Evolutionary conservation across 2,888 invertebrate genomes (phyloP), one percentile per base, ranked within the genome.

Genomic region (Phasia obesa): DNA sequence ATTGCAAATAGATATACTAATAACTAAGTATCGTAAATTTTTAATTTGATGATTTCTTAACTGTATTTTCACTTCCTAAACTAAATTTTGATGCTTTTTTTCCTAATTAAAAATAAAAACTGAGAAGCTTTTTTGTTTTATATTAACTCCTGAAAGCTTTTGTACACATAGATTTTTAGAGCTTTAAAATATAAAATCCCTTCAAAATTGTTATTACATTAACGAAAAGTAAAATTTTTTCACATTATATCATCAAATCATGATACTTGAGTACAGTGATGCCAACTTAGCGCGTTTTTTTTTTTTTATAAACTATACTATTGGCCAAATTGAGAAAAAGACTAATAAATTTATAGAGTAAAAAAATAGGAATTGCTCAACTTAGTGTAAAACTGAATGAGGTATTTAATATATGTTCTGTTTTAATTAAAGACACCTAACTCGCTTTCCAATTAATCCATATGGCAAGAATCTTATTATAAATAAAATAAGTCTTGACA

Each of bases 141-240:
- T 53, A 2, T 74, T 55, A 1, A 51, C 11, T 44, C 44, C 19
- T 67, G 17, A 27, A 67, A 76, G 77, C 80, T 76, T 78, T 73
- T 81, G 84, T 84, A 84, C 78, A 84, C 81, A 78, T 79, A 53
- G 69, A 65, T 84, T 73, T n/a, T 77, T 82, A 69, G 71, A 71
- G 62, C 49, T 71, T 27, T 31, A 42, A 42, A 55, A 21, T 17
- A 42, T 17, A 38, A 57, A 73, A 27, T 57, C 31, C 25, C 4
- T 31, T 47, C 35, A 65, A 70, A 35, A 23, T 2, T 35, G 9
- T 25, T 25, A 38, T 17, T 49, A 13, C n/a, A 35, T 35, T 47
- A 35, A 3, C 17, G n/a, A 59, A 31, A 65, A 53, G 35, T n/a
- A 53, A 57, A 49, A 44, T 15, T 51, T 27, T 59, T 11, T 49